phyloP scores from a whole-genome alignment of 2,888 invertebrate species.

The Isotomurus palustris region DNA sequence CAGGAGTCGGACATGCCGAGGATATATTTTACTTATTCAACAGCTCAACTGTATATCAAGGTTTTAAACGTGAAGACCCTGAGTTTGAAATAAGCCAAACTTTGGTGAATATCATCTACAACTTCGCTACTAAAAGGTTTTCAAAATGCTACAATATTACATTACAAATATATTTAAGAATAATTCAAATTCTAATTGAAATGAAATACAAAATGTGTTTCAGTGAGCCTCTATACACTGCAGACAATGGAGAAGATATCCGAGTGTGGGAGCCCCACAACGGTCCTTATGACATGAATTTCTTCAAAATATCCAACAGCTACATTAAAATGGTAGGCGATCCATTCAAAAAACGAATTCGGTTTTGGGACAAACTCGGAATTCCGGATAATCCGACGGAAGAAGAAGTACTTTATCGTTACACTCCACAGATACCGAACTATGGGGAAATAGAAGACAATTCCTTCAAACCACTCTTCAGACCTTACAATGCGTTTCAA shows the following conservation, averaged over 20 bases:
- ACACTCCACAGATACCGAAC: no score
- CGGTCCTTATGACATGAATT: slow-evolving; percentile 21
- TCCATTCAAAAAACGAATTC: slow-evolving; percentile 25
- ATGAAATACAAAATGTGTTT: background rate
- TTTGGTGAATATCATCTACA: slow-evolving; percentile 36
- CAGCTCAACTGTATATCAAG: slow-evolving; percentile 16
- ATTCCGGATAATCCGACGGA: slow-evolving; percentile 27
- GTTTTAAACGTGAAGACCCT: slow-evolving; percentile 15
- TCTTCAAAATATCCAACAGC: slow-evolving; percentile 28
- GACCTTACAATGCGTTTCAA: no score
- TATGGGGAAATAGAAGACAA: no score
- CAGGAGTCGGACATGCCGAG: slow-evolving; percentile 18
- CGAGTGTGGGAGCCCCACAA: slow-evolving; percentile 38
- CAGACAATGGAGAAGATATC: slow-evolving; percentile 27
- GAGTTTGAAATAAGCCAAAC: slow-evolving; percentile 36
- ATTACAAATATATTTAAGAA: background rate
- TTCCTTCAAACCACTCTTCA: no score
- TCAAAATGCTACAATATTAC: background rate
- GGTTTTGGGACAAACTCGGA: slow-evolving; percentile 36
- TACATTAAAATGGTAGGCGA: slow-evolving; percentile 32
- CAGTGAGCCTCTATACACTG: slow-evolving; percentile 34
- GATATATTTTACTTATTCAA: slow-evolving; percentile 31
- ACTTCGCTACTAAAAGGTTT: slow-evolving; percentile 38
- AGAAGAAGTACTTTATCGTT: no score
- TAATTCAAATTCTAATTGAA: background rate